Evolutionary conservation across 2,888 invertebrate species (phyloP), one percentile per base, ranked within the genome.

Genomic region (Drosophila nr. perissopoda): DNA sequence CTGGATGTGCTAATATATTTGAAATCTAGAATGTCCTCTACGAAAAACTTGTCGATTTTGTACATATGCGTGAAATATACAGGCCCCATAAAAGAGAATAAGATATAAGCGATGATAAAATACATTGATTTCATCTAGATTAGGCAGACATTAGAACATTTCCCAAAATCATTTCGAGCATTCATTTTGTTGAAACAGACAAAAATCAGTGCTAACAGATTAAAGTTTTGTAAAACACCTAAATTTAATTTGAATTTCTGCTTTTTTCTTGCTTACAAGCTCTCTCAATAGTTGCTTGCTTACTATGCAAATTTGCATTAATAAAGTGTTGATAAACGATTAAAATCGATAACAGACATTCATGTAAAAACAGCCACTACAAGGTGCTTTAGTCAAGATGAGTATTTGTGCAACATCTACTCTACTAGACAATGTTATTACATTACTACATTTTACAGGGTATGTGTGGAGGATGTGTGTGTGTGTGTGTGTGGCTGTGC

Each of bases 381-480:
- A 40, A n/a, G 33, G 79, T 75, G 75, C 79, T 70, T 49, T 59
- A 71, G 61, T 59, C 63, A 76, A 21, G 56, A 40, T 25, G 25
- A 29, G 33, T 57, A 52, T 48, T 53, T 42, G 64, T 75, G 78
- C 75, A 69, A 59, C 1, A 46, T 54, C 74, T 74, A 75, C 49
- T 42, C 56, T 76, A 46, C n/a, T 27, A 56, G 38, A 74, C 58
- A 66, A 48, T 52, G 61, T 69, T 49, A 10, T n/a, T 40, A 34
- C 16, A 54, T 11, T 42, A 59, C 63, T 78, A 77, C 60, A 21
- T 33, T 60, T 51, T 33, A 29, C 10, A 25, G 56, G 58, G 49
- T 64, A 38, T 36, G 4, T 64, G 58, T 69, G 36, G 52, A 46
- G 67, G 36, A 42, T 46, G 13, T 21, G 21, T 40, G 66, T 38